These are phyloP conservation scores for Drosophila pallidifrons DNA, from an alignment of 1,140 invertebrate genomes.

Conservation along the genomic window DNA sequence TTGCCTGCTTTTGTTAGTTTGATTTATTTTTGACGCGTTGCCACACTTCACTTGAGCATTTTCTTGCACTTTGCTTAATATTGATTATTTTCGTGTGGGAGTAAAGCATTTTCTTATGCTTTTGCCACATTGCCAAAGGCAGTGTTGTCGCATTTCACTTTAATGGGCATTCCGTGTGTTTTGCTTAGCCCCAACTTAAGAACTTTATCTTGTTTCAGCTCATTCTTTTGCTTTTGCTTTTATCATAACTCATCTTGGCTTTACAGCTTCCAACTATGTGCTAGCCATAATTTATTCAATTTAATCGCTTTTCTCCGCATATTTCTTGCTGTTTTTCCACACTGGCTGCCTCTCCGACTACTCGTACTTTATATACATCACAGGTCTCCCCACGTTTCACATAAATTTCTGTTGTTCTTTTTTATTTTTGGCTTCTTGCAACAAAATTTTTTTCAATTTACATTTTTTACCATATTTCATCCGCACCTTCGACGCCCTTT, in stretches of 20 bases:
- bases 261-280: slow-evolving; percentile 51
- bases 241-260: slow-evolving; percentile 67
- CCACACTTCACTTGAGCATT: not conserved
- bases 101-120: not conserved
- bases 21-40: not conserved
- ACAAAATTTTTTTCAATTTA: slow-evolving; percentile 62
- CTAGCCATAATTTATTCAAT: slow-evolving; percentile 69
- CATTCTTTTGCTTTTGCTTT: slow-evolving; percentile 34
- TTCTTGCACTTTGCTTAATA: not conserved
- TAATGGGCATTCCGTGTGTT: slow-evolving; percentile 6
- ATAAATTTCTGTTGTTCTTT: slow-evolving; percentile 56
- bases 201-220: slow-evolving; percentile 26
- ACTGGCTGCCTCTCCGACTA: slow-evolving; percentile 8
- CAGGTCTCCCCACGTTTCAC: slow-evolving; percentile 30
- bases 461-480: slow-evolving; percentile 68
- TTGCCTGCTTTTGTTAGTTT: not conserved
- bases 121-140: not conserved
- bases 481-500: slow-evolving; percentile 42
- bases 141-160: slow-evolving; percentile 32
- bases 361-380: slow-evolving; percentile 39
- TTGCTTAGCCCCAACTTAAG: slow-evolving; percentile 7
- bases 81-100: not conserved
- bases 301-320: slow-evolving; percentile 67
- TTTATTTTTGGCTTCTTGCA: slow-evolving; percentile 6
- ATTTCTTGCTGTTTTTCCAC: slow-evolving; percentile 30